Conservation (phyloP, 2,113 vertebrate genomes). For the Neofelis nebulosa region DNA sequence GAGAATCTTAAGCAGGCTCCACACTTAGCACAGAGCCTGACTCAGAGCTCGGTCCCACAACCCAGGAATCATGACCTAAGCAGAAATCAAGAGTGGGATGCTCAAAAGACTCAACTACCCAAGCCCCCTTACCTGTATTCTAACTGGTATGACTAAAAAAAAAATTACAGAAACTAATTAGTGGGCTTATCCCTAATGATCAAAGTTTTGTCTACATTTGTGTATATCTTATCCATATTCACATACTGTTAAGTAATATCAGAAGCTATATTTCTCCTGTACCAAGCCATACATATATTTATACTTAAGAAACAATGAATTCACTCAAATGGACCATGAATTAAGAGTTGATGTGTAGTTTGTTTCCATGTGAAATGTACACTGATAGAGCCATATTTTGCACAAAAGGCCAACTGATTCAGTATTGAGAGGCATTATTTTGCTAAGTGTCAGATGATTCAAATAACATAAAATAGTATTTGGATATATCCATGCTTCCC, state of each 20-base stretch:
- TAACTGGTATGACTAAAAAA: not conserved
- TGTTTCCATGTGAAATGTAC: not conserved
- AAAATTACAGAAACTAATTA: not conserved
- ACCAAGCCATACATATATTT: not conserved
- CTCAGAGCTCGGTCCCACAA: too few species aligned
- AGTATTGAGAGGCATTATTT: not conserved
- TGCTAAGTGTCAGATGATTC: not conserved
- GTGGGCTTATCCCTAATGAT: not conserved
- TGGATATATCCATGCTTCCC: not conserved
- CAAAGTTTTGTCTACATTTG: not conserved
- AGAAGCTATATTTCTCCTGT: not conserved
- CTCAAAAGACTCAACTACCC: too few species aligned
- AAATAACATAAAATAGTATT: not conserved
- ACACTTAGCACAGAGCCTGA: too few species aligned
- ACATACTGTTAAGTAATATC: not conserved
- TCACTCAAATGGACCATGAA: not conserved
- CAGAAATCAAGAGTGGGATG: too few species aligned
- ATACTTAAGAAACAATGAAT: not conserved
- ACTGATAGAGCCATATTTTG: not conserved
- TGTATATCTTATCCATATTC: not conserved
- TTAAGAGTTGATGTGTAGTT: not conserved
- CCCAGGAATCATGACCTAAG: too few species aligned
- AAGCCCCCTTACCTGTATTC: not conserved
- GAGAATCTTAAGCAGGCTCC: too few species aligned
- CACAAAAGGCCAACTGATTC: not conserved